Evolutionary conservation across 2,888 invertebrate species (phyloP), one percentile per base, ranked within the genome.

Genomic region (Drosophila heteroneura): DNA sequence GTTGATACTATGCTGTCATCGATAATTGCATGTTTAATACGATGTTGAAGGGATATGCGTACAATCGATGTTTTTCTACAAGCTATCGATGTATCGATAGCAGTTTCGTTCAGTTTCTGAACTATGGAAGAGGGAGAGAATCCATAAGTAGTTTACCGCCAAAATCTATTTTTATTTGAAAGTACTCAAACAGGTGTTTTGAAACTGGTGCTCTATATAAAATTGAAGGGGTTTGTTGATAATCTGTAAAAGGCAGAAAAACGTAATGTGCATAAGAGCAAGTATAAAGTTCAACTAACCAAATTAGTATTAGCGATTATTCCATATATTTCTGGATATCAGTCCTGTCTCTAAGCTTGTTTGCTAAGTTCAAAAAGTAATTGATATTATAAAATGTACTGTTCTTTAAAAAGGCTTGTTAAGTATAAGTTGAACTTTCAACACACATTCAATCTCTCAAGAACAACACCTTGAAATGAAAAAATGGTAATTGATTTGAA

Each of bases 1-100:
- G 64, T 71, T 68, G 72, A 77, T 37, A 56, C 14, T 49, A 22
- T 49, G 26, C 7, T 19, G 28, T 41, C 37, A 67, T 69, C 56
- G 66, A 66, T 71, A 63, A 5, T 30, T 33, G 5, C 19, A 16
- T 33, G 16, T 22, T 19, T 49, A n/a, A 22, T 41, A 19, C 41
- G 39, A 41, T 14, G 9, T 5, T 33, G 14, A 14, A 1, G 33
- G 2, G 9, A 30, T 0, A 5, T 32, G 10, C 6, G 16, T n/a
- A 12, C 1, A 4, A 64, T 22, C 66, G 65, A 53, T 41, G 30
- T 9, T 33, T 6, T 4, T 6, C 0, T 2, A 3, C 16, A 5
- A 32, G 1, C 1, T 44, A 58, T 59, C 72, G 61, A 70, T 65
- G 10, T 16, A 52, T 57, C 26, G 63, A 16, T n/a, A 16, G 9